Base-by-base conservation (phyloP, 1,140 invertebrate species). In the Drosophila grimshawi region DNA sequence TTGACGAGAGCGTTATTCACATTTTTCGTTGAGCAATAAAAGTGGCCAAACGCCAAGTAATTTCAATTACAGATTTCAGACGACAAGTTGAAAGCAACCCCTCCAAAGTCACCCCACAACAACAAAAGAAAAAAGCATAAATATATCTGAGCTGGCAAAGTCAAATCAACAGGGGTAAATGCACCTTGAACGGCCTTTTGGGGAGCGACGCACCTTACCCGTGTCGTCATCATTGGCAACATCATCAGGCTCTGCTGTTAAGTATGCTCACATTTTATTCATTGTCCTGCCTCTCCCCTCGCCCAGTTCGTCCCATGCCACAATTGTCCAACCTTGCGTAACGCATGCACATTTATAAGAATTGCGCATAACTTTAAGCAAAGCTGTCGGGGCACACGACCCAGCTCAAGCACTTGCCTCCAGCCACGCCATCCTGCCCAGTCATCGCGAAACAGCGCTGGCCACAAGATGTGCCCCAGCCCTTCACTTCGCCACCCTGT, bases 341-440 rank as follows among this genome's bases (percentile, higher is more conserved):
- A 78, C 89, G 85, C 76, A 89, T 91, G 89, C 89, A 89, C 76
- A 89, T 86, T 91, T 89, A 86, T 79, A 82, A 74, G 86, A 90
- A 90, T 90, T 82, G 86, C 86, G 86, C 90, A 89, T 89, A 89
- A 81, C 74, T 90, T 90, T 81, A 89, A 89, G 85, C 80, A 85
- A 83, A 90, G 81, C 75, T 90, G 75, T 73, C 81, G 74, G 67
- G 72, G 55, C 68, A 64, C 80, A 83, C 67, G 72, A 80, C 55
- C 52, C 27, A 48, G 32, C 63, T 55, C 32, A 49, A 51, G 27
- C 64, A 52, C 43, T 10, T 8, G 27, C 11, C n/a, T 45, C 11
- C 19, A 32, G 27, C 1, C 53, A 41, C n/a, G 19, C 30, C 5
- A 4, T 3, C 3, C 33, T 3, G 46, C 11, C 8, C 63, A 48